Percentiles rank a stretch among this genome's conserved stretches.
These are phyloP conservation scores for Chironomus tepperi DNA, from an alignment of 1,140 invertebrate genomes.

Conservation along the genomic window DNA sequence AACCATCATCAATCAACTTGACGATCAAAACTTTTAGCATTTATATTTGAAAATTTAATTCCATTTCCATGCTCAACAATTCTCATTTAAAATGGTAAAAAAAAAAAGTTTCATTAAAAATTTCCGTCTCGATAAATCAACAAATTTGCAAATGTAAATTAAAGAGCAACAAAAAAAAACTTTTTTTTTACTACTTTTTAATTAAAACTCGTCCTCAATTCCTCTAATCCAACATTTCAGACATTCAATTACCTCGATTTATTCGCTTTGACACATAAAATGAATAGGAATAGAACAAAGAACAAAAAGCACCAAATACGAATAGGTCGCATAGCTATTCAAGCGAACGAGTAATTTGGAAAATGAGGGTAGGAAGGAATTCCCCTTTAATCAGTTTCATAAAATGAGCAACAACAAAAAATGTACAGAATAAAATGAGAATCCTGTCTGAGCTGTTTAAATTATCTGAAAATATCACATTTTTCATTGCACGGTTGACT, in stretches of 20 bases:
- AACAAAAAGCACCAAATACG: background rate
- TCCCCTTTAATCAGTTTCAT: background rate
- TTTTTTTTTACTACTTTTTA: no score
- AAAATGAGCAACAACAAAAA: background rate
- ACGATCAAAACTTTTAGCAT: no score
- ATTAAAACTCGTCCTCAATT: background rate
- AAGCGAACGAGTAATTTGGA: background rate
- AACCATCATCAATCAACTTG: no score
- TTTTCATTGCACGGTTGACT: background rate
- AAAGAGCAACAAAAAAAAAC: no score
- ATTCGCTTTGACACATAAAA: conserved; percentile 1
- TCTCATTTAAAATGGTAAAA: no score
- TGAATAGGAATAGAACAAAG: background rate
- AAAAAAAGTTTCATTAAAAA: no score
- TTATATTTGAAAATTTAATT: no score
- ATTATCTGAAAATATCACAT: conserved; percentile 2
- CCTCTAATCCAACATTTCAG: background rate
- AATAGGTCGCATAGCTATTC: background rate
- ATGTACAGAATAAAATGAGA: background rate
- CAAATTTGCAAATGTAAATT: no score
- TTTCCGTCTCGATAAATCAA: no score
- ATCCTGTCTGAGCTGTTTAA: background rate
- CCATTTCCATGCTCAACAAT: no score
- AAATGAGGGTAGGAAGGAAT: background rate
- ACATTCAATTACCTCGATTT: conserved; percentile 1